phyloP scores from a whole-genome alignment of 2,888 invertebrate genomes.

The Thymelicus acteon region DNA sequence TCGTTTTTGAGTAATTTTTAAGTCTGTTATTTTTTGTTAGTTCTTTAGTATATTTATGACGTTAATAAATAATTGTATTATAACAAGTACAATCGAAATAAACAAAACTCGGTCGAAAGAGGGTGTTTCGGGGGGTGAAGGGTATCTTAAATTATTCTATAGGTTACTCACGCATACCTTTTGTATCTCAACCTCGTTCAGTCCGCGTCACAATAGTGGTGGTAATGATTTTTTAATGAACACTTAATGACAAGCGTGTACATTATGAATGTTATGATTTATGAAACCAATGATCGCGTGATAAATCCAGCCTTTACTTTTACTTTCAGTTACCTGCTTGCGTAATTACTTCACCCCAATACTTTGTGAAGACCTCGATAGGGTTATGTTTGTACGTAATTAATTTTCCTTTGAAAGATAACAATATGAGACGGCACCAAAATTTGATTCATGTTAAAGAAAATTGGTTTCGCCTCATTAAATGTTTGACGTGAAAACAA shows the following conservation, averaged over 20 bases:
- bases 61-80: background rate
- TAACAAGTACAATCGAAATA: background rate
- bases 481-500: constrained; percentile 25
- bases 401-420: constrained; percentile 48
- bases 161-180: constrained; percentile 22
- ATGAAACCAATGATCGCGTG: constrained; percentile 70
- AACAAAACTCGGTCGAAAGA: background rate
- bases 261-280: constrained; percentile 74
- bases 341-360: constrained; percentile 43
- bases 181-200: constrained; percentile 34
- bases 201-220: constrained; percentile 37
- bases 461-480: constrained; percentile 27
- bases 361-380: constrained; percentile 44
- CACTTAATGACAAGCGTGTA: constrained; percentile 69
- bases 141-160: constrained; percentile 11
- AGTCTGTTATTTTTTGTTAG: no score
- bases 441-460: constrained; percentile 39
- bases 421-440: constrained; percentile 33
- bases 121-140: background rate
- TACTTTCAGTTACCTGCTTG: constrained; percentile 42
- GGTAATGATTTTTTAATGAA: constrained; percentile 82
- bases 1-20: no score
- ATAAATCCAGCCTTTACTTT: constrained; percentile 49
- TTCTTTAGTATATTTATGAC: background rate
- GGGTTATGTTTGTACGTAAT: constrained; percentile 50